Evolutionary conservation across 2,797 vertebrate genomes (phyloP).

Genomic region (Tokudaia muenninki): DNA sequence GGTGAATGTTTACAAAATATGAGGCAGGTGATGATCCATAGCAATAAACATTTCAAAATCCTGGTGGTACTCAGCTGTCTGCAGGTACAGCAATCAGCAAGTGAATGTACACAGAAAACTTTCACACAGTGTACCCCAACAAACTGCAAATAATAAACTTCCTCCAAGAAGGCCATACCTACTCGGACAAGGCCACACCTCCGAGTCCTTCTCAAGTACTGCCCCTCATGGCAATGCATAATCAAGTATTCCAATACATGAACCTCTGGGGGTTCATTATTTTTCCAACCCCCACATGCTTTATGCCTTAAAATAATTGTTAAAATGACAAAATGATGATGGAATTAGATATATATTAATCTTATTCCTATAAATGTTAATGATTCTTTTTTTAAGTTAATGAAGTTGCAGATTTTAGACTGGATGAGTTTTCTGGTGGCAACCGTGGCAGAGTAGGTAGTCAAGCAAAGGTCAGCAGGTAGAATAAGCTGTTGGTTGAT

Average conservation of each 20-base stretch:
- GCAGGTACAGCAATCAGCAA: neutral
- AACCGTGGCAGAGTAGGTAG: neutral
- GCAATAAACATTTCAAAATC: neutral
- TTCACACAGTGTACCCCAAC: neutral
- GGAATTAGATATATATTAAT: neutral
- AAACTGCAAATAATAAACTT: neutral
- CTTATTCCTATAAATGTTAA: neutral
- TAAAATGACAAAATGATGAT: neutral
- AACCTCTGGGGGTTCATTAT: neutral
- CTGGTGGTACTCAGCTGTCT: neutral
- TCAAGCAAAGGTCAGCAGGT: neutral
- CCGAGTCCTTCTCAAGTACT: neutral
- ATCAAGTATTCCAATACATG: neutral
- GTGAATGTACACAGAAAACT: neutral
- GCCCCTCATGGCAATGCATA: neutral
- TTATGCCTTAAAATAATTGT: constrained; percentile 1
- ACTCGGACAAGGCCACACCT: neutral
- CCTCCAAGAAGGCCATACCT: neutral
- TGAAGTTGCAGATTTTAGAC: constrained; percentile 11
- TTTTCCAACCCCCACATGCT: neutral
- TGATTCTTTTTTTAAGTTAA: neutral
- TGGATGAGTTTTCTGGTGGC: neutral
- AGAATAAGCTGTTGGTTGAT: neutral
- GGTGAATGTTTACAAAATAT: neutral
- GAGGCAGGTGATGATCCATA: neutral